Percentiles rank a stretch among this genome's conserved stretches.
Evolutionary conservation across 1,140 invertebrate genomes (phyloP).

Genomic region (Eufriesea mexicana): DNA sequence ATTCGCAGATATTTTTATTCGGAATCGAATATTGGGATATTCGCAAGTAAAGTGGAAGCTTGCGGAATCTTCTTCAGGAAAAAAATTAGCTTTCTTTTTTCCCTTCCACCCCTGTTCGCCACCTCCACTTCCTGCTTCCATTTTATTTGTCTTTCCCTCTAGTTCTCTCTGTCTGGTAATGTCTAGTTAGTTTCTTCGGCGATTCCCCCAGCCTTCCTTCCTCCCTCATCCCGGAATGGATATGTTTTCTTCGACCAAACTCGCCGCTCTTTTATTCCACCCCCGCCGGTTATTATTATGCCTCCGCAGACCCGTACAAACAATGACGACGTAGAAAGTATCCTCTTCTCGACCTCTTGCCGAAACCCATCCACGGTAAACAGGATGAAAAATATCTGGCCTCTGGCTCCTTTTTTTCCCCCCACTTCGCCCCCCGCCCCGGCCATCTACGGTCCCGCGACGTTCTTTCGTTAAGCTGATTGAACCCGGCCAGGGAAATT

Average conservation of each 20-base stretch:
- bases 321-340: slow-evolving; percentile 68
- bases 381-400: slow-evolving; percentile 66
- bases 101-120: not conserved
- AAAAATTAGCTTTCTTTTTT: slow-evolving; percentile 1
- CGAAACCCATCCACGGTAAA: slow-evolving; percentile 35
- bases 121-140: not conserved
- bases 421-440: not conserved
- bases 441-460: not conserved
- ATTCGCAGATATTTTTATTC: too few relatives aligned
- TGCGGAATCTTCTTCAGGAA: not conserved
- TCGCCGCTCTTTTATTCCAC: slow-evolving; percentile 48
- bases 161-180: slow-evolving; percentile 3
- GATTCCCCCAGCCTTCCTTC: too few relatives aligned
- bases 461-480: slow-evolving; percentile 65
- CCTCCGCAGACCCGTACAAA: slow-evolving; percentile 62
- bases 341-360: not conserved
- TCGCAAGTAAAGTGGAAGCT: slow-evolving; percentile 44
- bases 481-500: slow-evolving; percentile 53
- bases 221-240: slow-evolving; percentile 49
- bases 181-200: slow-evolving; percentile 4
- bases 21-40: too few relatives aligned
- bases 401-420: slow-evolving; percentile 3
- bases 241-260: slow-evolving; percentile 59
- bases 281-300: slow-evolving; percentile 57
- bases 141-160: slow-evolving; percentile 16